These are phyloP conservation scores for Sylvicola cinctus DNA, from an alignment of 2,888 invertebrate genomes.

Conservation along the genomic window DNA sequence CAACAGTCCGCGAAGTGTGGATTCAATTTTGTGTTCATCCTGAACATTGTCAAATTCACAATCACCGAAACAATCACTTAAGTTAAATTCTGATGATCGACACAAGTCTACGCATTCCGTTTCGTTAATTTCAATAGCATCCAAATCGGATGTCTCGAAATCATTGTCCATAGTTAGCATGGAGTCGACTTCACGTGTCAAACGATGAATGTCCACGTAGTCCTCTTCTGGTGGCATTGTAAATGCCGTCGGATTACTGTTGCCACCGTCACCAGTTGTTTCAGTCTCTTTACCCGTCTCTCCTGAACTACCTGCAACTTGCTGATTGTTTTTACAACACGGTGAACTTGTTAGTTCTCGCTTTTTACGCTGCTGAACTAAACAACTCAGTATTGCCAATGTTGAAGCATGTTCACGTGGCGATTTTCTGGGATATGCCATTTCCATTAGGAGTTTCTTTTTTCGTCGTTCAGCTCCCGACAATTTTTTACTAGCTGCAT, in stretches of 20 bases:
- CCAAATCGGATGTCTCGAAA: background rate
- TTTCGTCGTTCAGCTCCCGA: slow-evolving; percentile 11
- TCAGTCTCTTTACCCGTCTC: slow-evolving; percentile 3
- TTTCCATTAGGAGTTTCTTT: slow-evolving; percentile 23
- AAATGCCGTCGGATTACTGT: slow-evolving; percentile 12
- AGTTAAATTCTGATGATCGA: slow-evolving; percentile 2
- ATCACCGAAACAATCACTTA: slow-evolving; percentile 16
- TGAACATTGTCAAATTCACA: slow-evolving; percentile 13
- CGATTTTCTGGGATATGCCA: slow-evolving; percentile 51
- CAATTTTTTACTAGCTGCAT: background rate
- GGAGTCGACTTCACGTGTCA: slow-evolving; percentile 20
- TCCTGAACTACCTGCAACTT: slow-evolving; percentile 4
- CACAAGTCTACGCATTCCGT: background rate
- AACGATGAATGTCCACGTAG: slow-evolving; percentile 8
- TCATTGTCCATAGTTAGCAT: slow-evolving; percentile 14
- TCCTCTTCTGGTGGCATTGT: slow-evolving; percentile 15
- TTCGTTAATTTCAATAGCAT: background rate
- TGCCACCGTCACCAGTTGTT: background rate
- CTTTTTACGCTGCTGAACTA: slow-evolving; percentile 29
- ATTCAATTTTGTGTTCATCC: background rate
- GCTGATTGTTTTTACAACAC: slow-evolving; percentile 1
- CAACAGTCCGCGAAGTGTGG: slow-evolving; percentile 1
- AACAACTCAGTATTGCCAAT: slow-evolving; percentile 53
- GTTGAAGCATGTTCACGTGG: slow-evolving; percentile 79
- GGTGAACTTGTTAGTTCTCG: slow-evolving; percentile 8